Base-by-base conservation (phyloP, 2,888 invertebrate species). In the Drosophila mimetica region DNA sequence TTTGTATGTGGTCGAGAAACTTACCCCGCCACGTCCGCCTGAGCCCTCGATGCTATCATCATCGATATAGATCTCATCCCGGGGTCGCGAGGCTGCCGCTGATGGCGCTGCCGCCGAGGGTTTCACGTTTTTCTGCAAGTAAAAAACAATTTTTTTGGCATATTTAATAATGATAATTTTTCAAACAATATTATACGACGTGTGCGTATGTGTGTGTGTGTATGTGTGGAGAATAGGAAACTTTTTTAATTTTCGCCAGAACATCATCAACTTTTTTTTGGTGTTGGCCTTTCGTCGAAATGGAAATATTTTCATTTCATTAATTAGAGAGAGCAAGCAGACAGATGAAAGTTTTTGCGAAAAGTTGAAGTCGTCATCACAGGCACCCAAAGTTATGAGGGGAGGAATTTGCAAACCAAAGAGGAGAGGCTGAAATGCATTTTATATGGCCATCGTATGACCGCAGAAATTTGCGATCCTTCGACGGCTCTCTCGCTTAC, bases 31-130 rank as follows among this genome's bases (percentile, higher is more conserved):
- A 79, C 93, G 93, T 78, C 93, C 94, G 79, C 95, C 94, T 82
- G 95, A 95, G 70, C 95, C 95, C 90, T 96, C 96, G 88, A 95
- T 93, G 87, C 93, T 94, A 89, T 95, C 96, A 92, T 95, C 96
- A 92, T 96, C 96, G 90, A 96, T 94, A 92, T 95, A 95, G 85
- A 95, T 93, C 90, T 95, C 95, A 87, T 92, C 92, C 76, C 87
- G 86, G 48, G 89, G 77, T 73, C 88, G 84, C 74, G 71, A 76
- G 61, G 83, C 78, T 54, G 88, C 70, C 69, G 80, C 66, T 54
- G 83, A 76, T 70, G 86, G 78, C 74, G 89, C 82, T 79, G 75
- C 74, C 66, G 86, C 79, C 61, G 89, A 88, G 54, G 89, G 82
- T 86, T 91, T 88, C 64, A 86, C 86, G 75, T 89, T 81, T 81